phyloP scores from a whole-genome alignment of 2,797 vertebrate genomes.

The Cichlasoma orientale region DNA sequence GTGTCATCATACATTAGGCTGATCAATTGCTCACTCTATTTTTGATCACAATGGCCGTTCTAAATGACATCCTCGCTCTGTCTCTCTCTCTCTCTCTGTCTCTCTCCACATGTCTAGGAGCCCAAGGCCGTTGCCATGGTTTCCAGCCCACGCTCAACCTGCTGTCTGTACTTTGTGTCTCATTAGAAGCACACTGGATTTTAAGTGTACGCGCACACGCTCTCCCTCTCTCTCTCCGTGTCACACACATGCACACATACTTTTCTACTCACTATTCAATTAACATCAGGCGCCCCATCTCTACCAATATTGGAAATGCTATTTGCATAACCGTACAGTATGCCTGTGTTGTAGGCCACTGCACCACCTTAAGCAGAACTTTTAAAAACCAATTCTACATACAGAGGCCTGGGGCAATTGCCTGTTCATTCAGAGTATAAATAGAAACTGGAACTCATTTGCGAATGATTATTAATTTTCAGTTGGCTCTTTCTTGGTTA shows the following conservation, averaged over 20 bases:
- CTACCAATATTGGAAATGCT: constrained; percentile 47
- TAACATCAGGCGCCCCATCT: constrained; percentile 50
- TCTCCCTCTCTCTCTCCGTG: not conserved
- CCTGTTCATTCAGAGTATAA: constrained; percentile 51
- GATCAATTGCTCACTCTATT: constrained; percentile 41
- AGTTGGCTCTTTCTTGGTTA: constrained; percentile 49
- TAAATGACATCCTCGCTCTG: constrained; percentile 48
- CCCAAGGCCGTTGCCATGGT: constrained; percentile 73
- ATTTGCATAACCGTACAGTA: constrained; percentile 59
- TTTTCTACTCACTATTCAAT: constrained; percentile 50
- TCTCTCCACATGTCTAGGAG: constrained; percentile 53
- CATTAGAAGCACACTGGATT: constrained; percentile 69
- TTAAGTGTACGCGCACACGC: constrained; percentile 41
- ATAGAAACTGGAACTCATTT: constrained; percentile 70
- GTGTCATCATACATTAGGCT: not conserved
- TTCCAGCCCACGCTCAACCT: constrained; percentile 73
- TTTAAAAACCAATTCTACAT: constrained; percentile 57
- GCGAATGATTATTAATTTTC: constrained; percentile 55
- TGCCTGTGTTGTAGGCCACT: constrained; percentile 52
- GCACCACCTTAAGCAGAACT: constrained; percentile 48
- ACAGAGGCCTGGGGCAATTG: constrained; percentile 36
- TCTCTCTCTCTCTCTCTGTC: constrained; percentile 15
- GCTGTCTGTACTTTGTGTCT: constrained; percentile 73
- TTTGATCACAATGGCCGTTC: constrained; percentile 41
- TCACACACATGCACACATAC: not conserved